Base-by-base conservation (phyloP, 2,113 vertebrate genomes). In the Bos indicus region DNA sequence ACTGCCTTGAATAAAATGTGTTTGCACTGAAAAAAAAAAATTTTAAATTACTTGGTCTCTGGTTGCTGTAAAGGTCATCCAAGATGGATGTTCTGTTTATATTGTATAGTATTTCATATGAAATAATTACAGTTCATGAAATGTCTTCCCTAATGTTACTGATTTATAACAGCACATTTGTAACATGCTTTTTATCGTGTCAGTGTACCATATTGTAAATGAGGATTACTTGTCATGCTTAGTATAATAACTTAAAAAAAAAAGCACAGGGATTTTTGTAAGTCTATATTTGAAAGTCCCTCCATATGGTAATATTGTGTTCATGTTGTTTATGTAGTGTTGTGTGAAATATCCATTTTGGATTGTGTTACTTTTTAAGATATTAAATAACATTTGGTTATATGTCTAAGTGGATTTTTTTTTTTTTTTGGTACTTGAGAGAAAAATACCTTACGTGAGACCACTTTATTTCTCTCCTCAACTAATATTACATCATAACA, bases 311-410 rank as follows among this genome's bases (percentile, higher is more conserved):
- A 99, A 99, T 99, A 99, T 99, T 99, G 99, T 99, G 99, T 99
- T 99, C 99, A 99, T 99, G 99, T 99, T 98, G 99, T 99, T 99
- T 99, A 99, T 99, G 99, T 99, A 99, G 99, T 99, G 99, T 99
- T 99, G 99, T 99, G 99, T 99, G 99, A 99, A 99, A 99, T 99
- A 99, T 99, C 99, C 99, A 99, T 99, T 99, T 99, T 99, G 99
- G 99, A 99, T 99, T 99, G 99, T 99, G 99, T 99, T 99, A 99
- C 99, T 99, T 99, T 99, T 99, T 99, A 99, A 99, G 99, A 99
- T 99, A 99, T 99, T 99, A 99, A 99, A 99, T 99, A 99, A 99
- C 99, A 99, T 99, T 99, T 99, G 99, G 99, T 99, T 99, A 99
- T 98, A 99, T 98, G 98, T 98, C 98, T 99, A 98, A 99, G 99